Evolutionary conservation across 2,888 invertebrate species (phyloP), one percentile per base, ranked within the genome.

Genomic region (Herminia tarsipennalis): DNA sequence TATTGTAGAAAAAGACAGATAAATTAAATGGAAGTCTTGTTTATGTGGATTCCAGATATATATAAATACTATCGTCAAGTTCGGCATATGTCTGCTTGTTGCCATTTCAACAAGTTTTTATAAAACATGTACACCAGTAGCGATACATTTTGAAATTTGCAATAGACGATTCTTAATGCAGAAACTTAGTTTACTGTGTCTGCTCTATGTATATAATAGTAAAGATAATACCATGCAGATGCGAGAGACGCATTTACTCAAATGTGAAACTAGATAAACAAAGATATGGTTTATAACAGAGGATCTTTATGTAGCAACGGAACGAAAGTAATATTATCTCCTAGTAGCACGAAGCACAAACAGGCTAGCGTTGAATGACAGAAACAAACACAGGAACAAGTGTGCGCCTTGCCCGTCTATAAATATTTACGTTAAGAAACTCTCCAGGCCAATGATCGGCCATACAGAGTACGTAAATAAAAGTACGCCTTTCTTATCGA

Each of bases 391-490:
- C 74, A 81, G 76, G 78, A 83, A 82, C 88, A 85, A 90, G 86
- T 84, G 84, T 72, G 78, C 82, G 83, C 76, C 76, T 74, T 78
- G 80, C 73, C 66, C 60, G 69, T 83, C 89, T 90, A 89, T 91
- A 91, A 91, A 91, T 91, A 90, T 91, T 91, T 91, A 91, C 83
- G 81, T 87, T 86, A 85, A 81, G 85, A 84, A 88, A 88, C 87
- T 86, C 83, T 81, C 77, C 85, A 83, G 83, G 83, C 87, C 88
- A 88, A 86, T 84, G 86, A 85, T 83, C 86, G 83, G 80, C 81
- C 81, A 81, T 83, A 81, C 69, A 49, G 50, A 59, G 68, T 68
- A 65, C 72, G 76, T 84, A 83, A 85, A 88, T 86, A 88, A 87
- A 87, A 86, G 81, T 83, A 78, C 76, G 84, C 82, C 82, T 86